These are phyloP conservation scores for Ostrea edulis DNA, from an alignment of 1,140 invertebrate genomes.

Conservation along the genomic window DNA sequence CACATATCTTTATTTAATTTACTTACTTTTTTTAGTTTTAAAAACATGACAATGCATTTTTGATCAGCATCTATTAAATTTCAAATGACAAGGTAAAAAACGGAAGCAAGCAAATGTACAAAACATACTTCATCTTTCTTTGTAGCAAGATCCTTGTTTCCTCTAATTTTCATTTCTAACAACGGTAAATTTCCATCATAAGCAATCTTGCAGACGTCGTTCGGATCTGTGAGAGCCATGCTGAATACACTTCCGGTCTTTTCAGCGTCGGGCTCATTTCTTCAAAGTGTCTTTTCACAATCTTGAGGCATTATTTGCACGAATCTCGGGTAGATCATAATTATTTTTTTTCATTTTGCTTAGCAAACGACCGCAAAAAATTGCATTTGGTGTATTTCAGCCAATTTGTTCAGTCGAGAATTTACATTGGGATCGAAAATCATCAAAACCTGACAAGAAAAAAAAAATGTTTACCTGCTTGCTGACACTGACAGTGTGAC, in stretches of 20 bases:
- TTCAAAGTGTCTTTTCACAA: no score
- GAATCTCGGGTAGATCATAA: no score
- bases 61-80: background rate
- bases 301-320: no score
- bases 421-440: conserved; percentile 17
- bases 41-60: background rate
- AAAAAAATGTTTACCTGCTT: conserved; percentile 32
- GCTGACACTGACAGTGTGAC: background rate
- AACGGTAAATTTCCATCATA: conserved; percentile 70
- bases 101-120: background rate
- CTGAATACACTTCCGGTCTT: background rate
- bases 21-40: no score
- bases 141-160: conserved; percentile 61
- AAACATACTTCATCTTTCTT: conserved; percentile 68
- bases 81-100: background rate
- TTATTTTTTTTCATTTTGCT: no score
- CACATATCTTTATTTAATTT: no score
- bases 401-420: background rate
- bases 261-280: background rate
- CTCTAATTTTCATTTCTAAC: conserved; percentile 66
- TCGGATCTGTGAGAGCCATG: conserved; percentile 53
- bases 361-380: background rate
- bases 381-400: background rate
- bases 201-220: conserved; percentile 71
- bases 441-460: background rate